Conservation (phyloP, 1,140 invertebrate genomes). For the Lucilia cuprina region DNA sequence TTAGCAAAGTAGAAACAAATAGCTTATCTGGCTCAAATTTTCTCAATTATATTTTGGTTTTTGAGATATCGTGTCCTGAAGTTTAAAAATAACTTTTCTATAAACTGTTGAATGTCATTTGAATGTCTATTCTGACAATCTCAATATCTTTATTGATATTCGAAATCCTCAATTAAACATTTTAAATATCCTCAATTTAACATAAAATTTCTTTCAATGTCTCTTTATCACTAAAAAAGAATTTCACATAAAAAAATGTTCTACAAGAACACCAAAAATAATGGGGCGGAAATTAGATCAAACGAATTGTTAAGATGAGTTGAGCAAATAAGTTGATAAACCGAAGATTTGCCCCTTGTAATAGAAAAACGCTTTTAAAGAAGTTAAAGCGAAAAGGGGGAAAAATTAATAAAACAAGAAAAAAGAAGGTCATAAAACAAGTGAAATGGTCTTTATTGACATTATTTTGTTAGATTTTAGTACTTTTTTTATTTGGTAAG, state of each 20-base stretch:
- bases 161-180: too few relatives aligned
- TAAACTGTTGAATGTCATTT: too few relatives aligned
- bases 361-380: background rate
- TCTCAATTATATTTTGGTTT: too few relatives aligned
- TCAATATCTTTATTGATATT: too few relatives aligned
- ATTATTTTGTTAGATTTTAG: background rate
- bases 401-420: background rate
- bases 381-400: background rate
- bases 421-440: background rate
- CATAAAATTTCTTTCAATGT: background rate
- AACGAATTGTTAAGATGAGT: background rate
- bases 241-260: background rate
- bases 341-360: background rate
- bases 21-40: too few relatives aligned
- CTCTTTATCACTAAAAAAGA: background rate
- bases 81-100: too few relatives aligned
- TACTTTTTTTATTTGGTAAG: background rate
- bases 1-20: too few relatives aligned
- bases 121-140: too few relatives aligned
- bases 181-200: too few relatives aligned
- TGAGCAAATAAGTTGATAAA: slow-evolving; percentile 5
- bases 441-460: background rate
- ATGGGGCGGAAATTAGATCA: background rate
- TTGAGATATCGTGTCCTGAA: too few relatives aligned
- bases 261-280: background rate